Percentiles rank a stretch among this genome's conserved stretches.
Conservation (phyloP, 2,113 vertebrate species). For the Zapornia atra region DNA sequence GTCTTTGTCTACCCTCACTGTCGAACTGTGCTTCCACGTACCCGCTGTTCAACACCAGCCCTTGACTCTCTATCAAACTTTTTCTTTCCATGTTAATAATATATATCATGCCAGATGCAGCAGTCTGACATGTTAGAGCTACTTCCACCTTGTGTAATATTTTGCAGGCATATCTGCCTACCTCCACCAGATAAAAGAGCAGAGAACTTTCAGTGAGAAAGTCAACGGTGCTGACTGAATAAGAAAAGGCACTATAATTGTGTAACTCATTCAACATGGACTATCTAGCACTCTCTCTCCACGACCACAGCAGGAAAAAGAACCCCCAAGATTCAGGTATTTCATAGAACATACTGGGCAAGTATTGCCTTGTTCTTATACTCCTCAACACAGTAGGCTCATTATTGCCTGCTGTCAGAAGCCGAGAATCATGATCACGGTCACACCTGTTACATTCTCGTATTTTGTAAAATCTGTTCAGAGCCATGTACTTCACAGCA, state of each 20-base stretch:
- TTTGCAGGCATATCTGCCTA: background rate
- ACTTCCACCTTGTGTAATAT: background rate
- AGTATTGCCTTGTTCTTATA: background rate
- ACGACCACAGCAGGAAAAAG: background rate
- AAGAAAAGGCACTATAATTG: background rate
- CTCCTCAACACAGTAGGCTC: background rate
- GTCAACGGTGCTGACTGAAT: background rate
- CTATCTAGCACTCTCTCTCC: background rate
- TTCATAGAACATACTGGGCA: background rate
- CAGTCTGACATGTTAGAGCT: background rate
- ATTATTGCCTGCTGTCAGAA: background rate
- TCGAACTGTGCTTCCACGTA: background rate
- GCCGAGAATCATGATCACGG: background rate
- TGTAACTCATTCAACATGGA: background rate
- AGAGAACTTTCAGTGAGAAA: background rate
- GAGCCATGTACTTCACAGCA: background rate
- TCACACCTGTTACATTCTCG: background rate
- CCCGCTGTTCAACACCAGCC: background rate
- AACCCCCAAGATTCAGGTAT: background rate
- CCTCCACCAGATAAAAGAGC: background rate
- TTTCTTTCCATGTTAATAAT: background rate
- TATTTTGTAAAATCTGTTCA: background rate
- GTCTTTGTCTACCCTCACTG: background rate
- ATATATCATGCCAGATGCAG: background rate
- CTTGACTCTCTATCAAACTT: background rate